These are phyloP conservation scores for Zeus faber DNA, from an alignment of 2,113 vertebrate genomes.

Conservation along the genomic window DNA sequence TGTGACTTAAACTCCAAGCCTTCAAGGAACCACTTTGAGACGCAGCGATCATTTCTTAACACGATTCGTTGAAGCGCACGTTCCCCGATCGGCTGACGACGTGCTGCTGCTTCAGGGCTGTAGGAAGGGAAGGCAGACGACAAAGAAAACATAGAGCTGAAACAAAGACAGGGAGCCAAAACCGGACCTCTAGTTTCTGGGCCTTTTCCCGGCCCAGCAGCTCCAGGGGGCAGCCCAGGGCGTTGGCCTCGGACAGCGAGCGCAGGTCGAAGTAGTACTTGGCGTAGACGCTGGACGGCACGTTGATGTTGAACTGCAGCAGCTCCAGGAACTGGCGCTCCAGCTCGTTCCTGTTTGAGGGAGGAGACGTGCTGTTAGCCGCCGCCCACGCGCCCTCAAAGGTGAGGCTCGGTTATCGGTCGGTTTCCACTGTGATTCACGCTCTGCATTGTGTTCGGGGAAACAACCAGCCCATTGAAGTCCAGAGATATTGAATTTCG, in stretches of 20 bases:
- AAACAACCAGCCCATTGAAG: too few species aligned
- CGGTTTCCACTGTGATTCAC: too few species aligned
- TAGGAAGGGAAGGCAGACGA: background rate
- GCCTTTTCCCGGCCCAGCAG: conserved; percentile 92
- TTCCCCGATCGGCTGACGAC: too few species aligned
- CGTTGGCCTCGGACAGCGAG: conserved; percentile 93
- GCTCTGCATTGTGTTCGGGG: too few species aligned
- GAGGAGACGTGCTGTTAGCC: background rate
- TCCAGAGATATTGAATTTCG: too few species aligned
- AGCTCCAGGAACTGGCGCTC: conserved; percentile 95
- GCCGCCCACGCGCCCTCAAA: too few species aligned
- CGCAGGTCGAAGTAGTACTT: conserved; percentile 99
- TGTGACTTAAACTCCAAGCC: too few species aligned
- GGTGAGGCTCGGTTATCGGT: too few species aligned
- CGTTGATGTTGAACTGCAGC: conserved; percentile 98
- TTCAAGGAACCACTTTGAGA: too few species aligned
- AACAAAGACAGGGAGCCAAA: rapidly evolving
- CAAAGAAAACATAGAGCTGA: background rate
- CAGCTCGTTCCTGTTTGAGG: conserved; percentile 86
- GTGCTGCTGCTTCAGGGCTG: too few species aligned
- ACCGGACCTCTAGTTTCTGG: conserved; percentile 88
- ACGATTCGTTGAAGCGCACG: too few species aligned
- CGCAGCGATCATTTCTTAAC: too few species aligned
- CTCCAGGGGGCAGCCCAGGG: conserved; percentile 92
- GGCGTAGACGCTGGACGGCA: conserved; percentile 97